Base-by-base conservation (phyloP, 2,797 vertebrate species). In the Aldrovandia affinis region DNA sequence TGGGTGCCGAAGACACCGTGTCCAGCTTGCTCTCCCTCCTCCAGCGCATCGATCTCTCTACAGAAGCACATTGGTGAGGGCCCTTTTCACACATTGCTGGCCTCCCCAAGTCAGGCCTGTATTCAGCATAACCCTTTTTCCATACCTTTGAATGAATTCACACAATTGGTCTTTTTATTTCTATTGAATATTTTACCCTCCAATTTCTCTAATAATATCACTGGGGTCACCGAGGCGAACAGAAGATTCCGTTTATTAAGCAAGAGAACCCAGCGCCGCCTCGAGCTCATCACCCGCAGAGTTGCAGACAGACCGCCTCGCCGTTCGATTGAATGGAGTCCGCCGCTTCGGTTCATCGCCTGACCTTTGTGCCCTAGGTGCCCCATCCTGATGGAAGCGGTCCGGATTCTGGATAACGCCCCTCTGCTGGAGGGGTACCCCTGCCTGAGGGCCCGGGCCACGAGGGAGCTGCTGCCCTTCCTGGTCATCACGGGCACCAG, bases 401-500 rank as follows among this genome's bases (percentile, higher is more conserved):
- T 96, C 88, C 89, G 89, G 84, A 86, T 97, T 73, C 87, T 99
- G 68, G 92, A 93, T 22, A 89, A 94, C 87, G 92, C 94, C 0
- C 91, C 91, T 15, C 68, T 96, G 65, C 88, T 93, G 77, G 93
- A 93, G 65, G 90, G 86, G 18, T 94, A 91, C 25, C 61, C 88
- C 0, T 92, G 94, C 9, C 87, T 96, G 42, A 85, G 92, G 28
- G 91, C 92, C 85, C 92, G 89, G 61, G 88, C 91, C 2, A 87
- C 93, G 84, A 95, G 96, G 90, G 92, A 83, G n/a, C 91, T 98
- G 77, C 91, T 99, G 36, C 97, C 97, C 1, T 95, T 97, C 85
- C 93, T 98, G 92, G 89, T 97, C 7, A 65, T 97, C 87, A 94
- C 89, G 50, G 91, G 44, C 14, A 65, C 85, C 0, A 82, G 89